A percentile compares a stretch with the other conserved stretches of the same genome.
These are phyloP conservation scores for Psilopsiagon aymara DNA, from an alignment of 2,113 vertebrate species.

Conservation along the genomic window DNA sequence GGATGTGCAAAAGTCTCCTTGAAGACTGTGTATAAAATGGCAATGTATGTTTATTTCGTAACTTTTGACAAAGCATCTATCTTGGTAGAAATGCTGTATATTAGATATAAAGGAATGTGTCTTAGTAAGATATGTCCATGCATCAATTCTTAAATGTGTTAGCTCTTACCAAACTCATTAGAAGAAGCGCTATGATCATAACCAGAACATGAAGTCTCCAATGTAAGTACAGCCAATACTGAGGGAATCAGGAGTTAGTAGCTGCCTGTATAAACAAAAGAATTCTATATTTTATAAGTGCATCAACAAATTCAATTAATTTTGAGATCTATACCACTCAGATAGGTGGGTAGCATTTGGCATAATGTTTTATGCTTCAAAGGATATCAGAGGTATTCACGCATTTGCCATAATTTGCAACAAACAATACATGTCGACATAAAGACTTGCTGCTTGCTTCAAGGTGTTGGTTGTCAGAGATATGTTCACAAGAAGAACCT, in stretches of 20 bases:
- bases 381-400: not conserved
- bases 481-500: not conserved
- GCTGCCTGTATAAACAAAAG: not conserved
- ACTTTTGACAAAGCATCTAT: not conserved
- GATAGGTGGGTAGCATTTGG: not conserved
- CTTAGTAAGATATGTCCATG: not conserved
- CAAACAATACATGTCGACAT: not conserved
- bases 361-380: not conserved
- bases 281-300: not conserved
- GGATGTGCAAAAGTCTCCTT: not conserved
- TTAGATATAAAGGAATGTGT: not conserved
- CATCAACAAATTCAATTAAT: not conserved
- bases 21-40: not conserved
- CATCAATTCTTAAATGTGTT: not conserved
- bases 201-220: not conserved
- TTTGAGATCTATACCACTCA: not conserved
- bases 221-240: not conserved
- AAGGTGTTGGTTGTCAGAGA: not conserved
- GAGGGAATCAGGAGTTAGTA: not conserved
- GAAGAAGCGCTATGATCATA: not conserved
- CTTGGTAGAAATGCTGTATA: not conserved
- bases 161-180: not conserved
- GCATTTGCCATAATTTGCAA: not conserved
- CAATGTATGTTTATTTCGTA: not conserved
- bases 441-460: not conserved